Evolutionary conservation across 2,113 vertebrate species (phyloP).

Genomic region (Mormoops blainvillei): DNA sequence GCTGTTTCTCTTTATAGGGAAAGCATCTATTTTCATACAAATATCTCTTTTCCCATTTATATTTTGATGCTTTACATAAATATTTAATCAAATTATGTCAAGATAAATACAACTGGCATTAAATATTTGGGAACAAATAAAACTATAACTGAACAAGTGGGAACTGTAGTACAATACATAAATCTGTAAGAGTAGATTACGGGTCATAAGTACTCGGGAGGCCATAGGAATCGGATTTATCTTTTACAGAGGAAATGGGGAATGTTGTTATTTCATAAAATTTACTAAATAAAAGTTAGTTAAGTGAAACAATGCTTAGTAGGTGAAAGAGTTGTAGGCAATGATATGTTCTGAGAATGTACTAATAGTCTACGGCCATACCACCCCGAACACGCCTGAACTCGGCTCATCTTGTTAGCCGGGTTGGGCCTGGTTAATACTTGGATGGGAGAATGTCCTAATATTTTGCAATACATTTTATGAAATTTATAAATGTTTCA

Average conservation of each 20-base stretch:
- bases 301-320: neutral
- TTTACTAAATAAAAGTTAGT: neutral
- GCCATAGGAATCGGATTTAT: neutral
- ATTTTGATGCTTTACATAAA: neutral
- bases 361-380: neutral
- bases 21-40: neutral
- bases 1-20: neutral
- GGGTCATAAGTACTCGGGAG: neutral
- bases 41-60: neutral
- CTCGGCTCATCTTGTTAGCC: no score
- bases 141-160: neutral
- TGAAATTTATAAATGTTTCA: neutral
- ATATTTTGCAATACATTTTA: neutral
- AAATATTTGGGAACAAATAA: neutral
- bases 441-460: neutral
- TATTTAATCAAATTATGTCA: neutral
- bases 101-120: neutral
- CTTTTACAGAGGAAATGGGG: neutral
- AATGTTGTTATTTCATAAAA: neutral
- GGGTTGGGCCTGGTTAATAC: no score
- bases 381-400: no score
- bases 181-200: neutral
- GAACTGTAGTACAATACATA: neutral
- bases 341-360: neutral
- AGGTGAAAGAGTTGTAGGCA: neutral